Conservation (phyloP, 1,140 invertebrate genomes). For the Drosophila lini region DNA sequence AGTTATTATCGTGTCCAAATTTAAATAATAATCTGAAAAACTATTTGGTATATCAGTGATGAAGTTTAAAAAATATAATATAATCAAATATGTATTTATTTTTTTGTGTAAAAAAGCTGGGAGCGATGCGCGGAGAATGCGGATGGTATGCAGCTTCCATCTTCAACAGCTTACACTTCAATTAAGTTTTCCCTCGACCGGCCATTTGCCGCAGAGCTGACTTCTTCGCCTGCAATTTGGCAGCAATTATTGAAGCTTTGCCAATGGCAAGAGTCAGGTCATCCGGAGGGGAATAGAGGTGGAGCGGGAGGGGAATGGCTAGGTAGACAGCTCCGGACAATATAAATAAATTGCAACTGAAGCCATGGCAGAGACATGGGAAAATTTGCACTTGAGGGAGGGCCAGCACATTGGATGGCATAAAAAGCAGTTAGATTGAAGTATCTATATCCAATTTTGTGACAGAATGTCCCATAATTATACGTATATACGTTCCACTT, state of each 20-base stretch:
- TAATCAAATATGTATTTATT: neutral
- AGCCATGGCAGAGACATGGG: slow-evolving; percentile 35
- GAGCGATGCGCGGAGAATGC: slow-evolving; percentile 7
- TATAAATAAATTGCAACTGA: slow-evolving; percentile 79
- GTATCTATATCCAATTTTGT: slow-evolving; percentile 12
- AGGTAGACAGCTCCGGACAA: slow-evolving; percentile 39
- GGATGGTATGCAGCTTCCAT: slow-evolving; percentile 52
- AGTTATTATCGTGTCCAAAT: neutral
- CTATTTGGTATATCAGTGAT: neutral
- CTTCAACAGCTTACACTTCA: slow-evolving; percentile 77
- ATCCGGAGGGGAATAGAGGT: neutral
- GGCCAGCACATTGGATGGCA: neutral
- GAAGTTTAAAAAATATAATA: neutral
- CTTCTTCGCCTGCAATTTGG: slow-evolving; percentile 71
- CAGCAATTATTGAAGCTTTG: slow-evolving; percentile 80
- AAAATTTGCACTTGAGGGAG: slow-evolving; percentile 19
- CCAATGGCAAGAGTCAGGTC: slow-evolving; percentile 65
- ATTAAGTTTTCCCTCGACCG: slow-evolving; percentile 65
- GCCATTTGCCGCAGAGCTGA: slow-evolving; percentile 56
- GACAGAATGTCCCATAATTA: slow-evolving; percentile 24
- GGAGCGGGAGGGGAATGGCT: slow-evolving; percentile 1
- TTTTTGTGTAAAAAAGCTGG: slow-evolving; percentile 6
- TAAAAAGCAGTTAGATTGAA: slow-evolving; percentile 10
- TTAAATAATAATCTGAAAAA: too few species aligned
- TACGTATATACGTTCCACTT: slow-evolving; percentile 4